These are phyloP conservation scores for Eupithecia exiguata DNA, from an alignment of 2,888 invertebrate genomes.

Conservation along the genomic window DNA sequence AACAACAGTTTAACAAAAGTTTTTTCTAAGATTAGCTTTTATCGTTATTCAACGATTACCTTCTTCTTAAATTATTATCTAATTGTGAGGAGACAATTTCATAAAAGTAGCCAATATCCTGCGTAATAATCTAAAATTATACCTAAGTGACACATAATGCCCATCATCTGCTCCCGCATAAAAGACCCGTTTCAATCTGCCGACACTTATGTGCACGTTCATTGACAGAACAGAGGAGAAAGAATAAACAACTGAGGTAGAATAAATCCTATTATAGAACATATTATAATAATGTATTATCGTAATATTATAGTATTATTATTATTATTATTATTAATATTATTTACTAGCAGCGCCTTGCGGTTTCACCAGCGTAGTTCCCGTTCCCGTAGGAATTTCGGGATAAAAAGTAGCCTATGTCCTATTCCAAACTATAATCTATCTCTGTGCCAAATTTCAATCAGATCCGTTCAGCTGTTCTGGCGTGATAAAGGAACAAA, in stretches of 20 bases:
- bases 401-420: too few species aligned
- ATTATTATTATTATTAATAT: too few species aligned
- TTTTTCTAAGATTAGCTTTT: neutral
- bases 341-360: too few species aligned
- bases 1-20: neutral
- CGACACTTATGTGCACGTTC: conserved; percentile 31
- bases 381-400: too few species aligned
- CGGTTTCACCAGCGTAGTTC: too few species aligned
- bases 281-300: too few species aligned
- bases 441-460: too few species aligned
- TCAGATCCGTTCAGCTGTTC: too few species aligned
- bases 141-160: conserved; percentile 30
- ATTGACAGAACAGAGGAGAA: conserved; percentile 15
- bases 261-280: neutral
- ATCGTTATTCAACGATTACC: neutral
- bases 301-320: too few species aligned
- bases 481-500: too few species aligned
- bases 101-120: conserved; percentile 4
- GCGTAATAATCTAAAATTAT: conserved; percentile 17
- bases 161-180: conserved; percentile 21
- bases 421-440: too few species aligned
- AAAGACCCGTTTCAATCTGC: conserved; percentile 36
- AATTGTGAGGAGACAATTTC: neutral
- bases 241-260: neutral
- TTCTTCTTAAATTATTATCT: neutral